Evolutionary conservation across 2,888 invertebrate species (phyloP), one percentile per base, ranked within the genome.

Genomic region (Scelioninae gen. 2): DNA sequence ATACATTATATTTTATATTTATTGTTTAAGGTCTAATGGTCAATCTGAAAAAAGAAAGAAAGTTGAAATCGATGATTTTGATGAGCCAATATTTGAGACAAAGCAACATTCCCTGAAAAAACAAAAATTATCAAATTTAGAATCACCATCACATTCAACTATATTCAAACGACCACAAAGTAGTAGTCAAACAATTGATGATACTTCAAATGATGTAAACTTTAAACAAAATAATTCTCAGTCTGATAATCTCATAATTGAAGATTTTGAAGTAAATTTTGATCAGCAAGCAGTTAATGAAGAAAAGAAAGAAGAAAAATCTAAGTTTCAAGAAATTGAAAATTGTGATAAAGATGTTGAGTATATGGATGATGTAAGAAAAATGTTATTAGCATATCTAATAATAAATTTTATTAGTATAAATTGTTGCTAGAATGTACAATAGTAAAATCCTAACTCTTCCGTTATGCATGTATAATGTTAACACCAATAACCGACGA

Each of bases 311-410:
- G n/a, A 33, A 46, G 0, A 37, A 22, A 41, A 18, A 22, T 6
- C 13, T 19, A 2, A 2, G 2, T 9, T 41, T 50, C 58, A 50
- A 11, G 46, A 58, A 1, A 41, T 52, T 55, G 53, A 46, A 28
- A 57, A 50, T 28, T 13, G 35, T 13, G 45, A 43, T 28, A 65
- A 78, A 52, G 76, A 78, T 68, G 48, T 78, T 3, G 77, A 67
- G 74, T 80, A 77, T 55, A 60, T 78, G 35, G 77, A 57, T 13
- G 81, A 81, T 72, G 82, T 82, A 64, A 78, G 77, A 68, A 16
- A 39, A 0, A 11, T 11, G 11, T 35, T 35, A n/a, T n/a, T n/a
- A n/a, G n/a, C 31, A 31, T 22, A 22, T 22, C 22, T 22, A n/a
- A n/a, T n/a, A n/a, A n/a, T n/a, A n/a, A n/a, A n/a, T n/a, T n/a